Base-by-base conservation (phyloP, 2,888 invertebrate genomes). In the Lithophane socia region DNA sequence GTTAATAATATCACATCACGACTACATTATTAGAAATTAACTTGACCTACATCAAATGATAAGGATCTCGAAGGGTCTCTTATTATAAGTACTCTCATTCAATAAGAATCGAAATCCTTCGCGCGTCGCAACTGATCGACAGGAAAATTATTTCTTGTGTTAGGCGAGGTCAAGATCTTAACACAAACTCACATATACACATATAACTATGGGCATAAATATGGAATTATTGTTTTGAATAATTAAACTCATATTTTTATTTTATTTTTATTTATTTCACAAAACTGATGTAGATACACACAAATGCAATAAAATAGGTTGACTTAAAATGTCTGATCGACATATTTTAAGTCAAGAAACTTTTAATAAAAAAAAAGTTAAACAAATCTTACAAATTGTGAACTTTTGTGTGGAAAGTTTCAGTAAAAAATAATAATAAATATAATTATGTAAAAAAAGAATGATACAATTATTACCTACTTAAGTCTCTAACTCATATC, bases 121-220 rank as follows among this genome's bases (percentile, higher is more conserved):
- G 18, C 65, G n/a, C 64, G 73, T 73, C 84, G 54, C 54, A 16
- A 24, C 0, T 79, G 79, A 78, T 79, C 21, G 80, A 83, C 86
- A 86, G 63, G 77, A 86, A 79, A 86, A 86, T 85, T 37, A 79
- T 73, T 63, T 73, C 78, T 77, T 42, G 73, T 60, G 61, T 66
- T 58, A 49, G 21, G 71, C n/a, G 65, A 85, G 70, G 73, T 82
- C 86, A 82, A 82, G 77, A 72, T 10, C 64, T 44, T 12, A 24
- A 21, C 16, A 58, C 12, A 63, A 49, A 56, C 56, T 16, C 1
- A 49, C 12, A 0, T 10, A 18, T 49, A 66, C 10, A 29, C 29
- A 29, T 37, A 2, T 29, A 3, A 1, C 8, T 68, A 24, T 12
- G 37, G 5, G 37, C 37, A 5, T 5, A 37, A 37, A 24, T 12